phyloP scores from a whole-genome alignment of 2,113 vertebrate species.

The Tamias sibiricus region DNA sequence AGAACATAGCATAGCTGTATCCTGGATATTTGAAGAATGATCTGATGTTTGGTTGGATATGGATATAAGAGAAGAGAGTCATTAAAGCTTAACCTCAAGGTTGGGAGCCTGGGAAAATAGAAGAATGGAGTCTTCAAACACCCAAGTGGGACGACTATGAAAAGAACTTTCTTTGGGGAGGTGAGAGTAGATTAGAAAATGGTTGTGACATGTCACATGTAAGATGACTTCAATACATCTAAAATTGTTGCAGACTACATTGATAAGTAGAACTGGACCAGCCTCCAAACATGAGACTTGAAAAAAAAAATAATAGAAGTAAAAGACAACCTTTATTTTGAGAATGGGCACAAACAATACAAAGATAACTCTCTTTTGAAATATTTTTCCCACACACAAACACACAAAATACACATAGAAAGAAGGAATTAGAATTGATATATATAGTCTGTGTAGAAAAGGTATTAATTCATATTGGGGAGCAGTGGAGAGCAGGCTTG shows the following conservation, averaged over 20 bases:
- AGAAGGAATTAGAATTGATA: neutral
- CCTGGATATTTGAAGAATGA: neutral
- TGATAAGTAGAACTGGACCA: neutral
- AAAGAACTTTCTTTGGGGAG: neutral
- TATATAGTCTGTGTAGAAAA: neutral
- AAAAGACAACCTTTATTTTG: neutral
- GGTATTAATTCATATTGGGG: neutral
- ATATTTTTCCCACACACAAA: no score
- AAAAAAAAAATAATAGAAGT: neutral
- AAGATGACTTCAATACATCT: neutral
- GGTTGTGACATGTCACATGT: neutral
- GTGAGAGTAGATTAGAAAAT: neutral
- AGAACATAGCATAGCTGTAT: neutral
- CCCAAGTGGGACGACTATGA: neutral
- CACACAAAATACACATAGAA: neutral
- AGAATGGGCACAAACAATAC: neutral
- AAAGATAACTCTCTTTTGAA: neutral
- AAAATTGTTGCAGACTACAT: neutral
- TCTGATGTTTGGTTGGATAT: neutral
- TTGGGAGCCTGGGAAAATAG: neutral
- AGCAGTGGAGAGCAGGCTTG: neutral
- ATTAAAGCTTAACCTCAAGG: neutral
- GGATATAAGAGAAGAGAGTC: neutral
- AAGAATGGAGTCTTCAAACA: neutral
- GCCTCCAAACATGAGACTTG: neutral